Conservation (phyloP, 2,888 invertebrate species). For the Dyspetes luteomarginatus region DNA sequence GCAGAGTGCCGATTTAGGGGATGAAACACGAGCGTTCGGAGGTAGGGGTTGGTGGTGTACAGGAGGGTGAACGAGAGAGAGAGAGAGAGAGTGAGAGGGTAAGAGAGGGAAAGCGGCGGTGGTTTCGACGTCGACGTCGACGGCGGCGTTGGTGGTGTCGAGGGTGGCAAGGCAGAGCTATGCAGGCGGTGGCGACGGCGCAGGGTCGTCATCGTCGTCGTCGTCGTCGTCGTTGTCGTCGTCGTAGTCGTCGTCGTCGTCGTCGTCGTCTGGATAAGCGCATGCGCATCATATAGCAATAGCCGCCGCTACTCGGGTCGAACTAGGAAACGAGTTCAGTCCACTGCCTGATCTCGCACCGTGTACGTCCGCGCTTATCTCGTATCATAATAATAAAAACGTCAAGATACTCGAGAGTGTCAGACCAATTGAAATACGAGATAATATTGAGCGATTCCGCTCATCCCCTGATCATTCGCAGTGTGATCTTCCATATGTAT, state of each 20-base stretch:
- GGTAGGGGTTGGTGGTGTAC: conserved; percentile 52
- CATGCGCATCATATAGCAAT: conserved; percentile 73
- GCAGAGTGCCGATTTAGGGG: conserved; percentile 80
- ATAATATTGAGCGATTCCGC: no score
- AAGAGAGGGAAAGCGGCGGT: conserved; percentile 43
- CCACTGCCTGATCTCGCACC: conserved; percentile 80
- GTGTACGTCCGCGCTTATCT: conserved; percentile 57
- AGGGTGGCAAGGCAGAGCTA: conserved; percentile 59
- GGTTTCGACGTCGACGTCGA: conserved; percentile 68
- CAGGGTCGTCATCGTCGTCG: conserved; percentile 74
- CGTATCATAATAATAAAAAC: conserved; percentile 21
- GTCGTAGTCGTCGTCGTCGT: conserved; percentile 76
- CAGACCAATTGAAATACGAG: background rate
- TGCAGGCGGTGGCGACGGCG: conserved; percentile 75
- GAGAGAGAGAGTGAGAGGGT: conserved; percentile 43
- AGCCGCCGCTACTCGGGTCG: conserved; percentile 79
- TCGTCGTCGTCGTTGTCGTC: conserved; percentile 72
- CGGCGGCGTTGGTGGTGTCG: conserved; percentile 63
- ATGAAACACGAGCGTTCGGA: conserved; percentile 76
- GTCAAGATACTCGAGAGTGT: background rate
- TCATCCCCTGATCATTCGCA: no score
- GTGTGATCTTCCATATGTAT: no score
- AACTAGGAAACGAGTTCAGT: conserved; percentile 77
- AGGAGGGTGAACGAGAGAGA: conserved; percentile 52
- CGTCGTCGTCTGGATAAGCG: conserved; percentile 73